Evolutionary conservation across 1,140 invertebrate species (phyloP).

Genomic region (Liolophura sinensis): DNA sequence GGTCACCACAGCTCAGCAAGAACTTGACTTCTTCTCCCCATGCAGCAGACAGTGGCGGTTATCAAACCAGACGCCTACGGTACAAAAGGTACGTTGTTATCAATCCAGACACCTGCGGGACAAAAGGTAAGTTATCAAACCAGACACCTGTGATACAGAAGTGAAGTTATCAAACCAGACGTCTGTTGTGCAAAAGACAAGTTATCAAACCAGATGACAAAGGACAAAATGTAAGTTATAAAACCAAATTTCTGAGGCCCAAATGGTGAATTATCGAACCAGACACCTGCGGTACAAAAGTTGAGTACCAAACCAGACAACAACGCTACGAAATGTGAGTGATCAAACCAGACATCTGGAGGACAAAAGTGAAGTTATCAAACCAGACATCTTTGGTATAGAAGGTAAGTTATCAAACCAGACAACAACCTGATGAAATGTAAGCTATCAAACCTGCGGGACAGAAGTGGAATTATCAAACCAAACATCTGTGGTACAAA

Average conservation of each 20-base stretch:
- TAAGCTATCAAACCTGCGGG: too few species aligned
- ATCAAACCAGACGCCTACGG: constrained; percentile 55
- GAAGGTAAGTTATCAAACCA: too few species aligned
- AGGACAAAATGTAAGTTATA: neutral
- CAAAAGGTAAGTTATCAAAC: neutral
- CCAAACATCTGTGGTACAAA: neutral
- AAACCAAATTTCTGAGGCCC: neutral
- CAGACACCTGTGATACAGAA: neutral
- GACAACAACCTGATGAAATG: too few species aligned
- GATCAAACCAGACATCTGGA: too few species aligned
- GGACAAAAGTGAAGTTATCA: too few species aligned
- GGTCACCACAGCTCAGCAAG: constrained; percentile 45
- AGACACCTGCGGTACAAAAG: too few species aligned
- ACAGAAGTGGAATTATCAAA: neutral
- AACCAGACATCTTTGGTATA: too few species aligned
- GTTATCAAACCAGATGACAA: neutral
- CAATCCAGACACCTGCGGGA: neutral
- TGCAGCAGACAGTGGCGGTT: constrained; percentile 55
- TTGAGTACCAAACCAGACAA: too few species aligned
- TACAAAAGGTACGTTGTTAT: constrained; percentile 42
- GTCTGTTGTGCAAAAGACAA: neutral
- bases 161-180: neutral
- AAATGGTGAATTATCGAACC: neutral
- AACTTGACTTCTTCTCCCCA: constrained; percentile 57
- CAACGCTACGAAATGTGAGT: too few species aligned